Evolutionary conservation across 2,888 invertebrate species (phyloP).

Genomic region (Archips crataeganus): DNA sequence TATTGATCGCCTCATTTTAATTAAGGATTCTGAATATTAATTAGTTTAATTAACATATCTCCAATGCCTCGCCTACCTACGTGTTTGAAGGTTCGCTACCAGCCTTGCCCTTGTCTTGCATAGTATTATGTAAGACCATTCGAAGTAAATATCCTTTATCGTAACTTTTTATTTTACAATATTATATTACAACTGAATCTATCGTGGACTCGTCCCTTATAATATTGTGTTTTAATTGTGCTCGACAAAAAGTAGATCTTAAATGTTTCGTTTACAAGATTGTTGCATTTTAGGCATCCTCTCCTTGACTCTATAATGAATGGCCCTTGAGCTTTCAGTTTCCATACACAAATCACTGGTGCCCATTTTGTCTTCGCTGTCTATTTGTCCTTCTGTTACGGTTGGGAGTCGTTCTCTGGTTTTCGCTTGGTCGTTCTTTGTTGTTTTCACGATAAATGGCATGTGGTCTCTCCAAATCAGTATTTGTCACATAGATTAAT

Average conservation of each 20-base stretch:
- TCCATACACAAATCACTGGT: neutral
- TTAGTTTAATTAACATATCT: conserved; percentile 21
- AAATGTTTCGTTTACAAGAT: no score
- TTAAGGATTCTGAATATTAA: conserved; percentile 28
- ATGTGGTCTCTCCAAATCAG: no score
- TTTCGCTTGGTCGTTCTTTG: no score
- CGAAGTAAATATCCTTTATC: neutral
- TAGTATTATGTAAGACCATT: neutral
- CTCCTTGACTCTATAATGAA: neutral
- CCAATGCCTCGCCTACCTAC: conserved; percentile 14
- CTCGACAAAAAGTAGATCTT: no score
- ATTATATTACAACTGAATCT: neutral
- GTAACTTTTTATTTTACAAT: neutral
- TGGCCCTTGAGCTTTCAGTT: neutral
- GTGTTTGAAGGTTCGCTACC: conserved; percentile 12
- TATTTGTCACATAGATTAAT: no score
- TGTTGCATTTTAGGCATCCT: neutral
- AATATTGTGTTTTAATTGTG: no score
- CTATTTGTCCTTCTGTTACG: no score
- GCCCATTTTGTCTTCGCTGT: neutral
- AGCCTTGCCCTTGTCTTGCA: conserved; percentile 35
- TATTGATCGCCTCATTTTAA: conserved; percentile 7
- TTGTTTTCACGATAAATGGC: no score
- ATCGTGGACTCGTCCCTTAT: no score
- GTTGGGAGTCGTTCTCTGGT: no score